Percentiles rank a stretch among this genome's conserved stretches.
Evolutionary conservation across 2,888 invertebrate species (phyloP).

Genomic region (Glyphotaelius pellucidus): DNA sequence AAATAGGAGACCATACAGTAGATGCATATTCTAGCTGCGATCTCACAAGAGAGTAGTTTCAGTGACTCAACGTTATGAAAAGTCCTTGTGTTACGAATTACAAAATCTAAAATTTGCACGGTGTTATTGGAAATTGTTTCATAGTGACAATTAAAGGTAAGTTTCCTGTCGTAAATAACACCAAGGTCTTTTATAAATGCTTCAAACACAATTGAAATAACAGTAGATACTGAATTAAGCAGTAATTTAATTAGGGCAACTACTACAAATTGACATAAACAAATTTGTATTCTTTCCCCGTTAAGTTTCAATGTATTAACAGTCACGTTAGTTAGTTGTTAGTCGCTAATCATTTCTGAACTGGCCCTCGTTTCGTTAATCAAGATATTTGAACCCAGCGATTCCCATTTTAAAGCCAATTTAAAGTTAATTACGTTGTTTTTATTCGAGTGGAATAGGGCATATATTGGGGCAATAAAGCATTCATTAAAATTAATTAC

Average conservation of each 20-base stretch:
- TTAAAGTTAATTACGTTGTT: constrained; percentile 27
- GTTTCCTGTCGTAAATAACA: too few relatives aligned
- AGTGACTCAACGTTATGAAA: too few relatives aligned
- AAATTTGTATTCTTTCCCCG: neutral
- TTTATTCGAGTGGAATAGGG: constrained; percentile 21
- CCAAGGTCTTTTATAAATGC: too few relatives aligned
- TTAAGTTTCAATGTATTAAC: neutral
- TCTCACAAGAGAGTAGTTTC: too few relatives aligned
- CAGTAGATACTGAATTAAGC: neutral
- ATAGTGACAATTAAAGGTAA: too few relatives aligned
- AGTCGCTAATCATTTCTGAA: neutral
- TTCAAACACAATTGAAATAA: neutral
- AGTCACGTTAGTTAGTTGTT: neutral
- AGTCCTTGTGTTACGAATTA: too few relatives aligned
- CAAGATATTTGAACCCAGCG: constrained; percentile 24
- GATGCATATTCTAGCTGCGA: too few relatives aligned
- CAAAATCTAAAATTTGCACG: too few relatives aligned
- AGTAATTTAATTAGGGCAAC: neutral
- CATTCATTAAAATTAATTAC: constrained; percentile 43
- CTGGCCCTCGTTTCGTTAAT: constrained; percentile 26
- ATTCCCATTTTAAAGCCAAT: neutral
- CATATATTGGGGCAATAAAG: constrained; percentile 32
- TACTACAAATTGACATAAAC: neutral
- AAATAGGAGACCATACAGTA: too few relatives aligned
- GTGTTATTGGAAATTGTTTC: too few relatives aligned